Conservation (phyloP, 2,888 invertebrate species). For the Amphipoea oculea region DNA sequence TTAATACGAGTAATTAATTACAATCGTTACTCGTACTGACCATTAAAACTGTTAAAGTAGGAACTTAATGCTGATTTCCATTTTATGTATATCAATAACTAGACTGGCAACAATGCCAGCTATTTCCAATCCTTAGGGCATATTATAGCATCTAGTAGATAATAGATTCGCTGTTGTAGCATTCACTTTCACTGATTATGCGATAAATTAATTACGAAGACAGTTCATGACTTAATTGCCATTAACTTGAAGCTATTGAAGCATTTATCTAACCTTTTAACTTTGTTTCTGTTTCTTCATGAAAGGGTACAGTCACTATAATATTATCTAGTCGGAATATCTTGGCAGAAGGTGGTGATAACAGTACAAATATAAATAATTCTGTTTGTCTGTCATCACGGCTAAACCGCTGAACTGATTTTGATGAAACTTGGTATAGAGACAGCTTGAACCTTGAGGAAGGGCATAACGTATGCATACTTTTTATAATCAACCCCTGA, state of each 20-base stretch:
- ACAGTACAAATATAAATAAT: background rate
- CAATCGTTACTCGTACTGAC: background rate
- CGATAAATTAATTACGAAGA: slow-evolving; percentile 29
- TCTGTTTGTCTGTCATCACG: too few relatives aligned
- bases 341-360: background rate
- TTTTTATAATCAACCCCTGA: background rate
- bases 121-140: slow-evolving; percentile 37
- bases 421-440: background rate
- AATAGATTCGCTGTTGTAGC: slow-evolving; percentile 25
- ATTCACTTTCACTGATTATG: slow-evolving; percentile 51
- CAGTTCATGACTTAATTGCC: slow-evolving; percentile 10
- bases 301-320: background rate
- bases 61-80: background rate
- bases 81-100: slow-evolving; percentile 13
- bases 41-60: background rate
- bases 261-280: background rate
- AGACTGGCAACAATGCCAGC: background rate
- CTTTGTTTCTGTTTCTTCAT: background rate
- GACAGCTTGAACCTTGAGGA: background rate
- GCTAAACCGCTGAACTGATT: background rate
- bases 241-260: background rate
- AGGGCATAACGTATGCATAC: fast-evolving
- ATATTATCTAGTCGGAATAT: background rate
- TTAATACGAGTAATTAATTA: too few relatives aligned
- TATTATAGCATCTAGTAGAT: slow-evolving; percentile 30